These are phyloP conservation scores for Paguma larvata DNA, from an alignment of 2,797 vertebrate genomes.

Conservation along the genomic window DNA sequence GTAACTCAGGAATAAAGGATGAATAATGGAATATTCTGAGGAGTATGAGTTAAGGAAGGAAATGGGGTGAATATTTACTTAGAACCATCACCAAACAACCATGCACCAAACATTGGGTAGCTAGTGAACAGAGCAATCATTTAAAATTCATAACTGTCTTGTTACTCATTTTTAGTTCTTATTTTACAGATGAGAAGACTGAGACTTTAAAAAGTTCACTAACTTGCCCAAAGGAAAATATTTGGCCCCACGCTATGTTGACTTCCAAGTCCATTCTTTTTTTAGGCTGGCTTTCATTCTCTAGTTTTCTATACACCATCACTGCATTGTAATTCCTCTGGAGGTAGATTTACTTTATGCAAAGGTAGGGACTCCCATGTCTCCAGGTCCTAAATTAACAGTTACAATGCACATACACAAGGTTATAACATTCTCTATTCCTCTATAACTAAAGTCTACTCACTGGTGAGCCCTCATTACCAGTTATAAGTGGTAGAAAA, in stretches of 20 bases:
- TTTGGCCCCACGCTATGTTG: not conserved
- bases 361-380: not conserved
- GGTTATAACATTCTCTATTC: not conserved
- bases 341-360: not conserved
- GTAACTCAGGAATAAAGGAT: not conserved
- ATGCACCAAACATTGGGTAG: not conserved
- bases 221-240: not conserved
- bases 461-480: not conserved
- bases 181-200: not conserved
- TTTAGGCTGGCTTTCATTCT: not conserved
- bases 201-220: not conserved
- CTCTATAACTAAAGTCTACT: not conserved
- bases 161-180: not conserved
- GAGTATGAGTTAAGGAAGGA: not conserved
- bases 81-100: not conserved
- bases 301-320: not conserved
- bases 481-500: not conserved
- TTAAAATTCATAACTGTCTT: not conserved
- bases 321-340: not conserved
- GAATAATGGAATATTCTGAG: not conserved
- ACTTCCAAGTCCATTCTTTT: not conserved
- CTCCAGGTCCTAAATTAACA: not conserved
- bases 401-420: not conserved
- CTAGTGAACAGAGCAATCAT: not conserved
- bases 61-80: slow-evolving; percentile 6